Evolutionary conservation across 2,888 invertebrate genomes (phyloP), one percentile per base, ranked within the genome.

Genomic region (Drosophila fulvimacula): DNA sequence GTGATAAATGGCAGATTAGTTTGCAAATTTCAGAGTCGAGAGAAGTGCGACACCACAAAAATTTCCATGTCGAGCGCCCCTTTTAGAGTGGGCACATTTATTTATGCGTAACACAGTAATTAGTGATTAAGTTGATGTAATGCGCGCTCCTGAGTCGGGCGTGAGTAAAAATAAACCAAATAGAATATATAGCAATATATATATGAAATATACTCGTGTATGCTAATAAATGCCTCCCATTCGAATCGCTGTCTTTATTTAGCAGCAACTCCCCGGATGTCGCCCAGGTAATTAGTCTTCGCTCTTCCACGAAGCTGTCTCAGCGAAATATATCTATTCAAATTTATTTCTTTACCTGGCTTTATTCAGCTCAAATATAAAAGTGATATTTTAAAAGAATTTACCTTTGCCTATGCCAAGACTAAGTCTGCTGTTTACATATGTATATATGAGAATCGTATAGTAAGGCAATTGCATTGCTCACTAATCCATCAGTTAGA

Each of bases 1-100:
- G 63, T 89, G 83, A 91, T 90, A 90, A 90, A 91, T 91, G 82
- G 85, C 76, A 89, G 91, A 90, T 91, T 90, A 90, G 91, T 91
- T 90, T 89, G 82, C 87, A 81, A 86, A 90, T 88, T 85, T 78
- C 70, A 79, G 72, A 72, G 63, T 21, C 44, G 59, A 30, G 48
- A 48, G 52, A 59, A 62, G 72, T 86, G 76, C 77, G 73, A 73
- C 88, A 82, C 72, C 80, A 69, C 46, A 48, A 48, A 69, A 78
- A 70, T 81, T 69, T 77, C 58, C 63, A 61, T 56, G 59, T 72
- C 77, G 67, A 46, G 61, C 76, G 48, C 49, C 64, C 66, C 66
- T n/a, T n/a, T 1, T 10, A 30, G 27, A 49, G 17, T 48, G 38
- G 59, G 60, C 48, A 57, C 41, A 53, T 73, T 74, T 71, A 78